Evolutionary conservation across 2,888 invertebrate genomes (phyloP).

Genomic region (Ethmia dodecea): DNA sequence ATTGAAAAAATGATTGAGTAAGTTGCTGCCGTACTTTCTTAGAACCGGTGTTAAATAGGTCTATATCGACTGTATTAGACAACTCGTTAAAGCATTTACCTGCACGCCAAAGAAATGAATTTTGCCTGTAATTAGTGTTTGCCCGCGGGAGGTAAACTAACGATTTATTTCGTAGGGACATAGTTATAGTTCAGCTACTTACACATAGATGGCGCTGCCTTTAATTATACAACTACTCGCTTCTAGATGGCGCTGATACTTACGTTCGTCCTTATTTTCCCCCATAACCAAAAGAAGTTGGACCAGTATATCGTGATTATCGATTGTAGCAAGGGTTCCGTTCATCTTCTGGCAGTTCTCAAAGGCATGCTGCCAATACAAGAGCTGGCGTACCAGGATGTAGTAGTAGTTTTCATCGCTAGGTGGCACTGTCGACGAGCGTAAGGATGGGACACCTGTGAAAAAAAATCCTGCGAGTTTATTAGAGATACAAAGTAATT

Average conservation of each 20-base stretch:
- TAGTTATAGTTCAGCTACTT: background rate
- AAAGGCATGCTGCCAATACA: conserved; percentile 61
- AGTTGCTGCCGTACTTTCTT: no score
- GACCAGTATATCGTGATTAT: conserved; percentile 45
- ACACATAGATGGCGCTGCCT: conserved; percentile 7
- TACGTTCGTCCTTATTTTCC: conserved; percentile 59
- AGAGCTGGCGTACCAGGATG: conserved; percentile 43
- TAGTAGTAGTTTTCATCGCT: conserved; percentile 60
- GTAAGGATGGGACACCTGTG: conserved; percentile 29
- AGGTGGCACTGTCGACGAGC: conserved; percentile 31
- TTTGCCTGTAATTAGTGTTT: no score
- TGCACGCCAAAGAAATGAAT: no score
- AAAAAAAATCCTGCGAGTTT: background rate
- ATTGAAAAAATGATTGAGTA: no score
- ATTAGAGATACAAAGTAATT: background rate
- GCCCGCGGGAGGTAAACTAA: no score
- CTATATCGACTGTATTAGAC: no score
- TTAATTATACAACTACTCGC: background rate
- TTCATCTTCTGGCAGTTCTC: conserved; percentile 62
- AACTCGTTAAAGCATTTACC: no score
- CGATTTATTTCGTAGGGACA: no score
- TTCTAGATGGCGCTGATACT: conserved; percentile 20
- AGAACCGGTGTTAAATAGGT: no score
- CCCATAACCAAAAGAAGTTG: conserved; percentile 60
- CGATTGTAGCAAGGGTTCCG: conserved; percentile 49